Evolutionary conservation across 2,797 vertebrate species (phyloP).

Genomic region (Hemibagrus guttatus): DNA sequence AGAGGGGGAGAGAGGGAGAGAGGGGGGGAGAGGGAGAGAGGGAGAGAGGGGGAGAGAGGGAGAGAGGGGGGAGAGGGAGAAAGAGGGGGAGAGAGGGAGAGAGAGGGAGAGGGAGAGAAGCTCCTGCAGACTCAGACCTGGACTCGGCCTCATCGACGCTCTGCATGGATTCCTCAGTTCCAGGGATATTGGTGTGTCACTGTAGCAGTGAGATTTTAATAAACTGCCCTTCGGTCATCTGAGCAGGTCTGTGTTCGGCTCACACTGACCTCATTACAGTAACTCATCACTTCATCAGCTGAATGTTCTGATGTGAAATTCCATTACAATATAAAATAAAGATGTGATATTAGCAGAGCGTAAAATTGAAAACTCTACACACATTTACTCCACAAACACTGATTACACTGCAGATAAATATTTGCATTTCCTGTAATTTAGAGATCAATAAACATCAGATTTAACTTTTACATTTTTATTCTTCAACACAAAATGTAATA

Average conservation of each 20-base stretch:
- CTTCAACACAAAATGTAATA: not conserved
- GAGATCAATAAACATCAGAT: not conserved
- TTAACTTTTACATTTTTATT: not conserved
- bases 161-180: slow-evolving; percentile 65
- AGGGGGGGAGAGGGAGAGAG: too few species aligned
- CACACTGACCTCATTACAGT: not conserved
- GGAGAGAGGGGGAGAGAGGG: too few species aligned
- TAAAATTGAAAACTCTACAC: not conserved
- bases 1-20: too few species aligned
- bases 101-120: too few species aligned
- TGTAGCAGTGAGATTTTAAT: slow-evolving; percentile 44
- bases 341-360: not conserved
- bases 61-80: too few species aligned
- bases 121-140: too few species aligned
- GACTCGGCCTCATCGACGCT: slow-evolving; percentile 51
- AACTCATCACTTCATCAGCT: not conserved
- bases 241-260: not conserved
- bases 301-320: not conserved
- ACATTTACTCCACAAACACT: not conserved
- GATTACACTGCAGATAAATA: not conserved
- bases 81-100: too few species aligned
- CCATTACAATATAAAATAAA: not conserved
- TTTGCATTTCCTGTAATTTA: not conserved
- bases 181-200: slow-evolving; percentile 57
- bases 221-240: not conserved